Percentiles rank a stretch among this genome's conserved stretches.
These are phyloP conservation scores for Dasypogon diadema DNA, from an alignment of 2,888 invertebrate genomes.

Conservation along the genomic window DNA sequence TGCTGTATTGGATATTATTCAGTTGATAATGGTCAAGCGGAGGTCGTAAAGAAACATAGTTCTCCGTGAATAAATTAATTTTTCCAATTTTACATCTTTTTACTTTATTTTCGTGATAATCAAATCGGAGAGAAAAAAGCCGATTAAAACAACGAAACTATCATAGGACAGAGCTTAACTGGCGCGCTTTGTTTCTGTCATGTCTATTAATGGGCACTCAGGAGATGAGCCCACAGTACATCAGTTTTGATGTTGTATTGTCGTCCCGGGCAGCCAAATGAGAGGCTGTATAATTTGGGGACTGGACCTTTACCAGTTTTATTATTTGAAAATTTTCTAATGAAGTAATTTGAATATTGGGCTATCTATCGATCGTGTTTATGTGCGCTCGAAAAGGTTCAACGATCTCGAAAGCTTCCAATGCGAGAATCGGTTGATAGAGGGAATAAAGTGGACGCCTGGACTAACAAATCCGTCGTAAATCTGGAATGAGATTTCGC, in stretches of 20 bases:
- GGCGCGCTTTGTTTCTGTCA: constrained; percentile 30
- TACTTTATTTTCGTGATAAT: constrained; percentile 27
- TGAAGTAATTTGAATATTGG: constrained; percentile 49
- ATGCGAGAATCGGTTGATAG: neutral
- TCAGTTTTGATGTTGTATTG: constrained; percentile 5
- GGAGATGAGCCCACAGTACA: neutral
- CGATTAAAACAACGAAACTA: constrained; percentile 42
- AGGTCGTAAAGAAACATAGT: constrained; percentile 44
- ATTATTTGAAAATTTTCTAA: constrained; percentile 47
- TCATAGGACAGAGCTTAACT: constrained; percentile 19
- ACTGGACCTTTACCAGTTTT: constrained; percentile 38
- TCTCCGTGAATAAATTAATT: constrained; percentile 47
- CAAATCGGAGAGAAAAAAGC: constrained; percentile 28
- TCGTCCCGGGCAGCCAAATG: neutral
- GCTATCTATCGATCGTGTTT: constrained; percentile 44
- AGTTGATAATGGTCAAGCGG: constrained; percentile 37
- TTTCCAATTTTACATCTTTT: constrained; percentile 40
- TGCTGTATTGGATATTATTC: constrained; percentile 21
- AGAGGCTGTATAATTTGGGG: neutral
- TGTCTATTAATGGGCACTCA: constrained; percentile 5
- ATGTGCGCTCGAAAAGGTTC: neutral
- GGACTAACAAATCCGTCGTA: no score
- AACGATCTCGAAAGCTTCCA: constrained; percentile 1
- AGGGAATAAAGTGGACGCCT: neutral
- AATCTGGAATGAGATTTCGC: constrained; percentile 33